Evolutionary conservation across 2,888 invertebrate species (phyloP).

Genomic region (Andrena fulva): DNA sequence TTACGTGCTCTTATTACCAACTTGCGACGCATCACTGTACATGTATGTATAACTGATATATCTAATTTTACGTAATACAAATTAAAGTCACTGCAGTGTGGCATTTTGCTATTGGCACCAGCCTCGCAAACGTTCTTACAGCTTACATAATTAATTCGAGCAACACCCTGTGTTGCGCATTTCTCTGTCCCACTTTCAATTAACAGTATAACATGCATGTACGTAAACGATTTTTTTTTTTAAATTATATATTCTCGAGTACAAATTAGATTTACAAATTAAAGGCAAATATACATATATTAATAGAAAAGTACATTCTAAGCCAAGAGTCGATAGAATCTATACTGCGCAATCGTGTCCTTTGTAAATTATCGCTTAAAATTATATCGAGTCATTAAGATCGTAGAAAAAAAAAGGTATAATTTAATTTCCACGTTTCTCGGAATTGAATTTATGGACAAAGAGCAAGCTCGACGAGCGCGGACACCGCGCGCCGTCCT

Average conservation of each 20-base stretch:
- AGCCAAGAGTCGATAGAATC: slow-evolving; percentile 36
- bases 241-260: slow-evolving; percentile 49
- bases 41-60: background rate
- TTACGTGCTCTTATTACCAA: slow-evolving; percentile 16
- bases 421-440: slow-evolving; percentile 36
- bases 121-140: background rate
- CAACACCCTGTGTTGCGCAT: slow-evolving; percentile 13
- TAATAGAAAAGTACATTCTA: slow-evolving; percentile 48
- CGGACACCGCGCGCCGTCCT: background rate
- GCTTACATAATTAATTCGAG: slow-evolving; percentile 21
- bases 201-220: slow-evolving; percentile 15
- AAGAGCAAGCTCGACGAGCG: slow-evolving; percentile 22
- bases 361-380: slow-evolving; percentile 47
- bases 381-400: slow-evolving; percentile 47
- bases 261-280: slow-evolving; percentile 58
- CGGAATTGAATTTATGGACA: slow-evolving; percentile 10
- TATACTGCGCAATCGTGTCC: slow-evolving; percentile 31
- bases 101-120: slow-evolving; percentile 32
- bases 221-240: slow-evolving; percentile 43
- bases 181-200: slow-evolving; percentile 5
- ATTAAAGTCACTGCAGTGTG: too few species aligned
- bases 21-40: slow-evolving; percentile 1
- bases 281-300: slow-evolving; percentile 56
- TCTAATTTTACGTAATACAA: slow-evolving; percentile 3
- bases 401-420: slow-evolving; percentile 38